These are phyloP conservation scores for Thamnaconus septentrionalis DNA, from an alignment of 2,113 vertebrate genomes.

Conservation along the genomic window DNA sequence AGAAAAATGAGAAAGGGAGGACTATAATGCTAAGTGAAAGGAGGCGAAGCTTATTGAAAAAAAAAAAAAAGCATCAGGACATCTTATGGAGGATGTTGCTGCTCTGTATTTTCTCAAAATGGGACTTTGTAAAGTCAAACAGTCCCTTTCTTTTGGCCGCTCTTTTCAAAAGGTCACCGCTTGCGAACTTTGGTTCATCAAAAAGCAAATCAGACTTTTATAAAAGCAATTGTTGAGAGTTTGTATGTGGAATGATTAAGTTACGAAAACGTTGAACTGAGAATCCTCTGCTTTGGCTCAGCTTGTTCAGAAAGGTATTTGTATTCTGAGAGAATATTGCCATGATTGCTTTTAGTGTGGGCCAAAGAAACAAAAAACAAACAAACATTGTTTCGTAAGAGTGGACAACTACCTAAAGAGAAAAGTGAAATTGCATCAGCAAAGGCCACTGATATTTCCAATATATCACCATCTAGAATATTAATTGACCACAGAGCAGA, in stretches of 20 bases:
- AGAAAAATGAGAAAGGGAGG: too few relatives aligned
- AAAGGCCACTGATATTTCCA: constrained; percentile 55
- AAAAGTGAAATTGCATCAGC: constrained; percentile 54
- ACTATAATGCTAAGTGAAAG: too few relatives aligned
- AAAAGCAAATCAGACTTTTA: too few relatives aligned
- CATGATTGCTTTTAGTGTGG: constrained; percentile 5
- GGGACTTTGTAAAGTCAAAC: too few relatives aligned
- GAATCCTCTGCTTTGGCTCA: constrained; percentile 1
- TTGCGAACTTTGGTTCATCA: too few relatives aligned
- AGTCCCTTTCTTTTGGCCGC: too few relatives aligned
- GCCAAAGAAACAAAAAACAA: constrained; percentile 11
- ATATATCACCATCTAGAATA: constrained; percentile 38
- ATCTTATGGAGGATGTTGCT: too few relatives aligned
- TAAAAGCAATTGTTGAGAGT: too few relatives aligned
- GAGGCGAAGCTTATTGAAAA: too few relatives aligned
- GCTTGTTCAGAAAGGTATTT: constrained; percentile 10
- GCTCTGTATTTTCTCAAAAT: neutral
- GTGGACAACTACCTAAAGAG: constrained; percentile 36
- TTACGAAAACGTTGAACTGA: neutral
- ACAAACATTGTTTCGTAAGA: constrained; percentile 43
- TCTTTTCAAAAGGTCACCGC: too few relatives aligned
- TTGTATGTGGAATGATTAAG: neutral
- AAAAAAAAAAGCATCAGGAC: too few relatives aligned
- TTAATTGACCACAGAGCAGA: constrained; percentile 25
- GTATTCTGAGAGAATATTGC: constrained; percentile 30